Evolutionary conservation across 2,113 vertebrate genomes (phyloP), one percentile per base, ranked within the genome.

Genomic region (Hymenochirus boettgeri): DNA sequence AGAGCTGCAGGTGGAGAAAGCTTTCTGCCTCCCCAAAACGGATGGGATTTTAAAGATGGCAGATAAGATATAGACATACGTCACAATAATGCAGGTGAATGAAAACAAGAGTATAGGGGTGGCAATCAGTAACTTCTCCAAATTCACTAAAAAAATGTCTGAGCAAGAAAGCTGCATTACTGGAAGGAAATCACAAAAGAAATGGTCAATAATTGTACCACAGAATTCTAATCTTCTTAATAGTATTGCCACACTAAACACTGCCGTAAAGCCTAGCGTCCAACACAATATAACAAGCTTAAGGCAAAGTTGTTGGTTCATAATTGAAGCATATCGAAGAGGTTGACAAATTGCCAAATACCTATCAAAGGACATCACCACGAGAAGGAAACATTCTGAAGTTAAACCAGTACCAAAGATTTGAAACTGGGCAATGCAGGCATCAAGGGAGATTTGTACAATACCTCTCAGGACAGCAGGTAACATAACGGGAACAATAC

Each of bases 151-250:
- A 7, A 60, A 72, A 1, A 70, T 74, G 31, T 75, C 71, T 19
- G 77, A 76, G n/a, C 75, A 79, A 22, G 77, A 79, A 48, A 79
- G 71, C 1, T 5, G 70, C n/a, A 77, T 25, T 39, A 79, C 24
- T 1, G 75, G 70, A n/a, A 73, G 70, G 13, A 72, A 53, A 1
- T 78, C 73, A 70, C 76, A 80, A 4, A 80, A 75, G 52, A 77
- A 80, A 29, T 77, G 78, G 18, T 70, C 71, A 35, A 78, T 80
- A 1, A 67, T 72, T 29, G 66, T 48, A 1, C 70, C 76, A 72
- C 78, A 80, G 62, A 78, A 78, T 25, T 67, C 71, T n/a, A 77
- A 71, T 4, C 0, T 18, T 7, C 70, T 58, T 61, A 78, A 70
- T 12, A 77, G 73, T 18, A 73, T 0, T 0, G 45, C 70, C 33